Percentiles rank a stretch among this genome's conserved stretches.
These are phyloP conservation scores for Catajapyx aquilonaris DNA, from an alignment of 1,140 invertebrate genomes.

Conservation along the genomic window DNA sequence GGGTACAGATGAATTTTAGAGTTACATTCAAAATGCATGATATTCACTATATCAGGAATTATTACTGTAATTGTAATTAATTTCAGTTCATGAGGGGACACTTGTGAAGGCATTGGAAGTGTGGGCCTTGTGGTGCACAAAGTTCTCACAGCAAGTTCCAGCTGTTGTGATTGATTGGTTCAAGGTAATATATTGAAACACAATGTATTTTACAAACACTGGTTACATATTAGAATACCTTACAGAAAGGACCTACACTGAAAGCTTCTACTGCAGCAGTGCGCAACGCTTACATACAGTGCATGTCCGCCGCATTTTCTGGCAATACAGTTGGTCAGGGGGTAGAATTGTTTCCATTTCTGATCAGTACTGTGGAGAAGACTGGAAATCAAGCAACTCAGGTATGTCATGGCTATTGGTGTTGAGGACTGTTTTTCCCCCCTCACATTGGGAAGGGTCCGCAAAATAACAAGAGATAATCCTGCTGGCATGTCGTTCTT, in stretches of 20 bases:
- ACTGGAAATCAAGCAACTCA: conserved; percentile 39
- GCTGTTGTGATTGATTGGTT: conserved; percentile 49
- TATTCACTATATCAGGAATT: conserved; percentile 3
- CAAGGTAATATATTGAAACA: conserved; percentile 33
- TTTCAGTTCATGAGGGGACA: conserved; percentile 69
- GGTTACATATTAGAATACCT: too few relatives aligned
- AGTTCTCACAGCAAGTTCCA: conserved; percentile 42
- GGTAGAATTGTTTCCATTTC: conserved; percentile 27
- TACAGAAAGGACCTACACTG: conserved; percentile 42
- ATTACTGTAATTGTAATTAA: conserved; percentile 9
- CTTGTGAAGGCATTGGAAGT: conserved; percentile 56
- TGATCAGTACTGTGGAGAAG: conserved; percentile 46
- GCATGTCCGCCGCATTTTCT: conserved; percentile 38
- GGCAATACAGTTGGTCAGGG: conserved; percentile 27
- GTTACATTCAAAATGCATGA: too few relatives aligned
- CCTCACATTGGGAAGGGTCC: too few relatives aligned
- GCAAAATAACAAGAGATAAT: too few relatives aligned
- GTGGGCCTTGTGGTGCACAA: conserved; percentile 53
- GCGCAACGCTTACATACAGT: conserved; percentile 52
- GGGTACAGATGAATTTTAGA: too few relatives aligned
- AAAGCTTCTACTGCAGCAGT: conserved; percentile 60
- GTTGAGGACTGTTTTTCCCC: too few relatives aligned
- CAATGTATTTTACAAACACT: too few relatives aligned
- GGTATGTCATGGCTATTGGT: conserved; percentile 16
- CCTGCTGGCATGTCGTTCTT: too few relatives aligned